Base-by-base conservation (phyloP, 2,113 vertebrate species). In the Cephalopholis sonnerati region DNA sequence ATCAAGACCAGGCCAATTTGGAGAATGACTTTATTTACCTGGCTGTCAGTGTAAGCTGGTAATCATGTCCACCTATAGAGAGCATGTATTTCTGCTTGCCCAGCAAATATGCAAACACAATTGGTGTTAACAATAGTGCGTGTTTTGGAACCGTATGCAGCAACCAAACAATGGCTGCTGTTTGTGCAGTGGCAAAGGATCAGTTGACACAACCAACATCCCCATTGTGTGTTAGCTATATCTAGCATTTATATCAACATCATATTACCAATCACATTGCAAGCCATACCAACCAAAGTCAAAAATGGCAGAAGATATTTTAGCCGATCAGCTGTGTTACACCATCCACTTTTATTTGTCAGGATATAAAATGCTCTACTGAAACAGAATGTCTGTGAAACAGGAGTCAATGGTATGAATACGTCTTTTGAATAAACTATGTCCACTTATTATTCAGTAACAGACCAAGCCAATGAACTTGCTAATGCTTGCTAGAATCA, bases 21-120 rank as follows among this genome's bases (percentile, higher is more conserved):
- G 36, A 70, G 22, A 78, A 66, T 36, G 54, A 25, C 12, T 82
- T 53, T 27, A 39, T 79, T 54, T 65, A 77, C 67, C 44, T 83
- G 53, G 20, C 69, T 53, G n/a, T 59, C 51, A 44, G 9, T 29
- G 32, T 58, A 53, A 25, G 63, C 44, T 51, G 46, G 54, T 70
- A 66, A 65, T 81, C 46, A 81, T 36, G 27, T 59, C 46, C 16
- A 55, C 24, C 29, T 54, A 61, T 29, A 15, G 66, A 81, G 54
- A 79, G 27, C 57, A 15, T 10, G 10, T 10, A 48, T 72, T 72
- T 75, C 46, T 74, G 74, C 54, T 67, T 48, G 51, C 25, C 71
- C 62, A 36, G 73, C 59, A 53, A 2, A 7, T 63, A 80, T 24
- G 16, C 36, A 58, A 16, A 64, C 57, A 63, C 46, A 63, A 41